Conservation (phyloP, 1,140 invertebrate genomes). For the Trichoplusia ni region DNA sequence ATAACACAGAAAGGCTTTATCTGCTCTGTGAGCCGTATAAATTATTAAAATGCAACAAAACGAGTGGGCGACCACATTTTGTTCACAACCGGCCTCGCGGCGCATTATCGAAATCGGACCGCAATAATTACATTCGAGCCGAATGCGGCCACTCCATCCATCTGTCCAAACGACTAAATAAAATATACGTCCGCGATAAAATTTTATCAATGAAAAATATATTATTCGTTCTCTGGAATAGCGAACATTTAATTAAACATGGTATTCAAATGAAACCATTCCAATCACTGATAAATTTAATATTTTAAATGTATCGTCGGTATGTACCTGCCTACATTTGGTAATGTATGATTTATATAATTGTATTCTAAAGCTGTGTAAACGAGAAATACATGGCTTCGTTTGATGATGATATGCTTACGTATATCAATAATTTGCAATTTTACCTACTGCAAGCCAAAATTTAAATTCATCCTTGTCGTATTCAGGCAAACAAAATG, state of each 20-base stretch:
- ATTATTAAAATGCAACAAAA: constrained; percentile 78
- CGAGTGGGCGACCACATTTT: constrained; percentile 70
- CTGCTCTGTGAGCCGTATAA: constrained; percentile 63
- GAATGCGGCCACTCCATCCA: constrained; percentile 68
- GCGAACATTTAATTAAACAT: constrained; percentile 51
- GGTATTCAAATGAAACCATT: constrained; percentile 45
- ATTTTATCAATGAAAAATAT: constrained; percentile 65
- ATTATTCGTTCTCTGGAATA: constrained; percentile 52
- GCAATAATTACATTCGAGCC: constrained; percentile 77
- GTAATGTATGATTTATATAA: background rate
- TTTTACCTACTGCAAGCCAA: no score
- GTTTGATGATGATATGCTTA: no score
- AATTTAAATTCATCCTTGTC: no score
- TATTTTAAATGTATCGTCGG: constrained; percentile 5
- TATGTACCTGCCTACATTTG: background rate
- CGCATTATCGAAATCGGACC: constrained; percentile 78
- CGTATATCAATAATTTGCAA: no score
- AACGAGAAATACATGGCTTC: background rate
- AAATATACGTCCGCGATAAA: constrained; percentile 67
- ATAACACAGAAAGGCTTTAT: constrained; percentile 67
- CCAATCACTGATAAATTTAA: constrained; percentile 43
- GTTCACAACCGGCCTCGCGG: constrained; percentile 65
- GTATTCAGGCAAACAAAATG: no score
- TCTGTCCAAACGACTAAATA: constrained; percentile 70
- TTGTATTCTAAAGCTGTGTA: background rate